Evolutionary conservation across 2,113 vertebrate species (phyloP).

Genomic region (Gorsachius goisagi): DNA sequence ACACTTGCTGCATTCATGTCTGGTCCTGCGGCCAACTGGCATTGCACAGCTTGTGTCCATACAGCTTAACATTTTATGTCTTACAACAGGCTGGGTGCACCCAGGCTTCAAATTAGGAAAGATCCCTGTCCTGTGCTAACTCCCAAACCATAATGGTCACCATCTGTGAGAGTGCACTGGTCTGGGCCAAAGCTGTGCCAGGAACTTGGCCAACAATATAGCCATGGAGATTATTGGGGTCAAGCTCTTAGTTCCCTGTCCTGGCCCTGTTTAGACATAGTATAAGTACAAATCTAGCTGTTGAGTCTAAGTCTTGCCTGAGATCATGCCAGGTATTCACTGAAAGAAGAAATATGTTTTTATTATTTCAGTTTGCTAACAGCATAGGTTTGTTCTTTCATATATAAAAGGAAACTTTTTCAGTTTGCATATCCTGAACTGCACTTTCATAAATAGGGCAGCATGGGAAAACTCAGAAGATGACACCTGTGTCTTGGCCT

Average conservation of each 20-base stretch:
- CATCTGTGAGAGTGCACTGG: neutral
- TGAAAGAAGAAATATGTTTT: neutral
- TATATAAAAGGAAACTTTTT: neutral
- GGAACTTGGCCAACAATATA: neutral
- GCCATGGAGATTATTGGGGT: neutral
- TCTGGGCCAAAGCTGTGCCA: neutral
- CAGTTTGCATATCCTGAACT: neutral
- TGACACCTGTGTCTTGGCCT: neutral
- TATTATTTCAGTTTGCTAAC: neutral
- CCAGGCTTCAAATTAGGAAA: neutral
- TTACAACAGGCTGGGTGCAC: neutral
- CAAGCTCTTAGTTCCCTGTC: neutral
- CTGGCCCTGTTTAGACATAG: neutral
- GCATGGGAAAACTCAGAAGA: neutral
- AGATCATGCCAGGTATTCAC: neutral
- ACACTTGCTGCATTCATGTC: neutral
- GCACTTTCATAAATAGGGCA: neutral
- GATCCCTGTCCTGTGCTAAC: neutral
- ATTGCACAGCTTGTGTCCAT: neutral
- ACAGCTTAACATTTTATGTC: neutral
- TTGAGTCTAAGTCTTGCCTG: neutral
- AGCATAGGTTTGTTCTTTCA: neutral
- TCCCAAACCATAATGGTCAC: neutral
- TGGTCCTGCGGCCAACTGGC: neutral
- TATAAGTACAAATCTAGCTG: neutral